These are phyloP conservation scores for Enteromius unitaeniatus DNA, from an alignment of 2,797 vertebrate species.

Conservation along the genomic window DNA sequence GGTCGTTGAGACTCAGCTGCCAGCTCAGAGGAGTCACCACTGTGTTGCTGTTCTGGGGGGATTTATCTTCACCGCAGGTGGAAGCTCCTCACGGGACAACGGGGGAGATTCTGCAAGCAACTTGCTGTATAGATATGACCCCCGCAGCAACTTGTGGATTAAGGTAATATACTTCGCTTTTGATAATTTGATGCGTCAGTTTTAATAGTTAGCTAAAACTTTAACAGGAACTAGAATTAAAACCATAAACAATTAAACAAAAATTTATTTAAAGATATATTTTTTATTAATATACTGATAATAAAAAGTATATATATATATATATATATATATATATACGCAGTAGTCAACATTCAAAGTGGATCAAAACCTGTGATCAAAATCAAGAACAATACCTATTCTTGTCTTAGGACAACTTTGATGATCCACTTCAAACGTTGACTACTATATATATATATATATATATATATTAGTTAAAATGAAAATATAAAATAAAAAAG, in stretches of 20 bases:
- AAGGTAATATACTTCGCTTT: conserved; percentile 78
- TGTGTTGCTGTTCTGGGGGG: conserved; percentile 90
- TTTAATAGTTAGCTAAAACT: neutral
- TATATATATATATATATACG: no score
- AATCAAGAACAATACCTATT: no score
- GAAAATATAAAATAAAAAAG: neutral
- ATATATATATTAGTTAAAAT: neutral
- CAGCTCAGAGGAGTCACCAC: conserved; percentile 90
- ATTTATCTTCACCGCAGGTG: conserved; percentile 91
- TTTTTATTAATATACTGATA: no score
- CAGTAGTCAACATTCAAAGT: no score
- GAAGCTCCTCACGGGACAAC: conserved; percentile 92
- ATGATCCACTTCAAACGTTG: no score
- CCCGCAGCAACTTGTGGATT: conserved; percentile 92
- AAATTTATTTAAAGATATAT: neutral
- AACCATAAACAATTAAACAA: neutral
- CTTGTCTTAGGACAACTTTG: no score
- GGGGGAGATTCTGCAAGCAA: conserved; percentile 90
- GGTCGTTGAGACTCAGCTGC: conserved; percentile 89
- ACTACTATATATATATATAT: neutral
- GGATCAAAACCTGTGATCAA: no score
- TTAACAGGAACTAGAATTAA: neutral
- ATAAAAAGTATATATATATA: neutral
- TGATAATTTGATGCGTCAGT: neutral
- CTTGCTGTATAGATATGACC: conserved; percentile 94